Base-by-base conservation (phyloP, 2,797 vertebrate species). In the Siniperca scherzeri region DNA sequence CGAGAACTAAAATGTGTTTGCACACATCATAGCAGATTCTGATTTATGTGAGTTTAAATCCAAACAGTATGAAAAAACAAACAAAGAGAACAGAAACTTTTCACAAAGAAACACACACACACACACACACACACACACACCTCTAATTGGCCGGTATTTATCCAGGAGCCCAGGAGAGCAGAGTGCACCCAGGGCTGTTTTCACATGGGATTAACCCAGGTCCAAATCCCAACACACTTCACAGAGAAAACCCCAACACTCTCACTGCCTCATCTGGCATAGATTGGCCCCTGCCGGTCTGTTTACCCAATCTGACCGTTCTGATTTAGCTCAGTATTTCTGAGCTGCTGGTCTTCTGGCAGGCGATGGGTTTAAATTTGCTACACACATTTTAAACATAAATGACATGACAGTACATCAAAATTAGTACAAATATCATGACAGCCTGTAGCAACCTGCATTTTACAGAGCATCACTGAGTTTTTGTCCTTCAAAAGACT, bases 131-230 rank as follows among this genome's bases (percentile, higher is more conserved):
- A 64, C 46, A 67, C 19, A 36, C 22, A 67, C 33, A 89, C 85
- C 89, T 93, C 91, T 94, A 93, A 96, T 93, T 93, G 91, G 90
- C 76, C 38, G 80, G 74, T 93, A 91, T 94, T 94, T 94, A 89
- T 93, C 87, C 89, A 92, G 91, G 89, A 92, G 85, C 91, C 91
- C 78, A 82, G 87, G 83, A 89, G 83, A 91, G 87, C 85, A 89
- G 86, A 90, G 80, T 85, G 91, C 89, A 92, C 65, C 80, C 70
- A 79, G 85, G 81, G 85, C 82, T 93, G 91, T 94, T 95, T 95
- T 95, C 89, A 91, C 85, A 92, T 88, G 92, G 93, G 95, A 95
- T 95, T 94, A 96, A 86, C 83, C 77, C 81, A 33, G 85, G 86
- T 91, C 88, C 87, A 86, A 80, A 88, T 87, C 86, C 88, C 80